Percentiles rank a stretch among this genome's conserved stretches.
Evolutionary conservation across 2,113 vertebrate genomes (phyloP).

Genomic region (Agapornis roseicollis): DNA sequence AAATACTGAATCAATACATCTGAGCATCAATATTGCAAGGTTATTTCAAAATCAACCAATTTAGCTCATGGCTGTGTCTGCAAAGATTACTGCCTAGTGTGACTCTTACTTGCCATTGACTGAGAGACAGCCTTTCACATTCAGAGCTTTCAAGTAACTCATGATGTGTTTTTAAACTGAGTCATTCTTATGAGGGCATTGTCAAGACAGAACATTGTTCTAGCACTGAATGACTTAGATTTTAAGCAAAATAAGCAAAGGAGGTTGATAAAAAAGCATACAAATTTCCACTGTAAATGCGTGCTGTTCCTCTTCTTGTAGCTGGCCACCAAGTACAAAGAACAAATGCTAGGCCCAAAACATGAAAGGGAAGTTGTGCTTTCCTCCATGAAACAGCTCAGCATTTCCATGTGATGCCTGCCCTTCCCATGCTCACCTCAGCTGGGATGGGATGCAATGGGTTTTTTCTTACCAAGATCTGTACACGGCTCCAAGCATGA

Average conservation of each 20-base stretch:
- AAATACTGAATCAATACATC: neutral
- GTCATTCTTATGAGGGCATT: neutral
- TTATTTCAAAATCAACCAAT: neutral
- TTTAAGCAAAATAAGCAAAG: neutral
- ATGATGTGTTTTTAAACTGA: neutral
- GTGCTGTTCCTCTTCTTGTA: neutral
- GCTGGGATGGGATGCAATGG: neutral
- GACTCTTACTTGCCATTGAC: neutral
- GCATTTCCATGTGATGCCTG: neutral
- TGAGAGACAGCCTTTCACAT: neutral
- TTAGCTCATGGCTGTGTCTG: neutral
- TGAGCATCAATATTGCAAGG: neutral
- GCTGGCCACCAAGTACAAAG: neutral
- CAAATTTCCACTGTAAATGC: too few relatives aligned
- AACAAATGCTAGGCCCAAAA: neutral
- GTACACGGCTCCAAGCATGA: fast-evolving
- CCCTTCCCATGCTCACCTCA: neutral
- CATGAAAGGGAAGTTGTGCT: neutral
- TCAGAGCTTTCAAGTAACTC: neutral
- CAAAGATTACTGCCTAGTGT: neutral
- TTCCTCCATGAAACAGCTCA: neutral
- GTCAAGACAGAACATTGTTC: neutral
- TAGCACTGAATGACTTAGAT: neutral
- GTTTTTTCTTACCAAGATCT: neutral
- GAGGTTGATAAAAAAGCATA: neutral